Percentiles rank a stretch among this genome's conserved stretches.
Conservation (phyloP, 2,888 invertebrate species). For the Ypsolopha sequella region DNA sequence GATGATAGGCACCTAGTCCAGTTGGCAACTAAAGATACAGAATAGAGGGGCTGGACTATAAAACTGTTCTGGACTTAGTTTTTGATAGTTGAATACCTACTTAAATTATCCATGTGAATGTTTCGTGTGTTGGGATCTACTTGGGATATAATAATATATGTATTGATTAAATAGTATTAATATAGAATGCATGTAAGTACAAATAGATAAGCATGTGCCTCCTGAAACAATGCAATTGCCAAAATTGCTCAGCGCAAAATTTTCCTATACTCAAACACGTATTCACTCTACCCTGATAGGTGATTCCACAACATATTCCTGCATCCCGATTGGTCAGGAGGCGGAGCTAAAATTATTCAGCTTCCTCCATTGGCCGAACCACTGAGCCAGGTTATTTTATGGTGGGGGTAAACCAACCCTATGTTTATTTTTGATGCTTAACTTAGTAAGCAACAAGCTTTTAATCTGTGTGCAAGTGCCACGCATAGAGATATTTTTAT, state of each 20-base stretch:
- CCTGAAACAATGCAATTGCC: not conserved
- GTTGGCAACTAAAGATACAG: too few relatives aligned
- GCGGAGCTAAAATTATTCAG: slow-evolving; percentile 27
- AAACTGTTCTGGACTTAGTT: too few relatives aligned
- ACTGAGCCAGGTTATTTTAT: slow-evolving; percentile 27
- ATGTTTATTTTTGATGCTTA: slow-evolving; percentile 63
- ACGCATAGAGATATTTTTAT: not conserved
- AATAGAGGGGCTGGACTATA: too few relatives aligned
- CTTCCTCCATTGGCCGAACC: slow-evolving; percentile 28
- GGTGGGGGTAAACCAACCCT: slow-evolving; percentile 55
- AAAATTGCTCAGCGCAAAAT: slow-evolving; percentile 12
- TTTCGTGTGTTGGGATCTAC: too few relatives aligned
- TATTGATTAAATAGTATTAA: too few relatives aligned
- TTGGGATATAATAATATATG: too few relatives aligned
- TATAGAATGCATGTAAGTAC: too few relatives aligned
- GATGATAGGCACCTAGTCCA: too few relatives aligned
- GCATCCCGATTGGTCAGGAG: slow-evolving; percentile 41
- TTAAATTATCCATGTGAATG: too few relatives aligned
- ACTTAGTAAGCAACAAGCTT: slow-evolving; percentile 60
- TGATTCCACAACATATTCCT: slow-evolving; percentile 4
- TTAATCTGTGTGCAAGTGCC: slow-evolving; percentile 19
- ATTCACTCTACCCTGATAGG: slow-evolving; percentile 32
- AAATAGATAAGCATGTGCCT: too few relatives aligned
- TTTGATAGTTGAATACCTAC: too few relatives aligned
- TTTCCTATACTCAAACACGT: slow-evolving; percentile 28